phyloP scores from a whole-genome alignment of 1,140 invertebrate genomes.

The Scaptomyza graminum region DNA sequence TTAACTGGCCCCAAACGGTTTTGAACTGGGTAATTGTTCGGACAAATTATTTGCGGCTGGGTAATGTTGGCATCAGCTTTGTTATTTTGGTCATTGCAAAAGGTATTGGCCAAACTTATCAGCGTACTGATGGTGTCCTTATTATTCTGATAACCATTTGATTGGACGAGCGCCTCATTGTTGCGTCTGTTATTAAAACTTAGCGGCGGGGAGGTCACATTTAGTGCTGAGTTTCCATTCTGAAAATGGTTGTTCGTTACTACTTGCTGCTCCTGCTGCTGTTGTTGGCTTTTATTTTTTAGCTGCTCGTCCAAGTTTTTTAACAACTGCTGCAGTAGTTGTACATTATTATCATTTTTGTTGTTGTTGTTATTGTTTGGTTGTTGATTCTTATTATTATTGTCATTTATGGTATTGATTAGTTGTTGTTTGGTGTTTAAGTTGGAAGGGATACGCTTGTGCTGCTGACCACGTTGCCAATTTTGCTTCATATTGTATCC shows the following conservation, averaged over 20 bases:
- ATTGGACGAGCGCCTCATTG: neutral
- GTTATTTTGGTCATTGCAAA: neutral
- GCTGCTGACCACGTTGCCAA: slow-evolving; percentile 30
- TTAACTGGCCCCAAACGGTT: too few species aligned
- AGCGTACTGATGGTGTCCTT: neutral
- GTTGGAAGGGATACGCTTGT: slow-evolving; percentile 32
- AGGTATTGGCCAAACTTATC: slow-evolving; percentile 6
- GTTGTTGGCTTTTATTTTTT: neutral
- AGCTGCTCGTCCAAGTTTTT: too few species aligned
- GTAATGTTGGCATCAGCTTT: neutral
- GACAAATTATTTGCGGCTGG: neutral
- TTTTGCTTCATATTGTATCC: neutral
- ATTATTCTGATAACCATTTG: neutral
- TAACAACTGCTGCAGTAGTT: neutral
- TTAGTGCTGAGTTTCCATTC: neutral
- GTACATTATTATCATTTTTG: slow-evolving; percentile 15
- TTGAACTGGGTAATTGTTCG: neutral
- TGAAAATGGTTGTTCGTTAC: slow-evolving; percentile 26
- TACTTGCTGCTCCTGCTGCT: slow-evolving; percentile 3
- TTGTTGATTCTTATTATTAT: slow-evolving; percentile 15
- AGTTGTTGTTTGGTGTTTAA: slow-evolving; percentile 7
- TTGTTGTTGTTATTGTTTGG: slow-evolving; percentile 9
- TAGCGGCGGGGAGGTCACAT: neutral
- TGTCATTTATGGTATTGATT: neutral
- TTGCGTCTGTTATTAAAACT: neutral